These are phyloP conservation scores for Callipepla squamata DNA, from an alignment of 2,113 vertebrate genomes.

Conservation along the genomic window DNA sequence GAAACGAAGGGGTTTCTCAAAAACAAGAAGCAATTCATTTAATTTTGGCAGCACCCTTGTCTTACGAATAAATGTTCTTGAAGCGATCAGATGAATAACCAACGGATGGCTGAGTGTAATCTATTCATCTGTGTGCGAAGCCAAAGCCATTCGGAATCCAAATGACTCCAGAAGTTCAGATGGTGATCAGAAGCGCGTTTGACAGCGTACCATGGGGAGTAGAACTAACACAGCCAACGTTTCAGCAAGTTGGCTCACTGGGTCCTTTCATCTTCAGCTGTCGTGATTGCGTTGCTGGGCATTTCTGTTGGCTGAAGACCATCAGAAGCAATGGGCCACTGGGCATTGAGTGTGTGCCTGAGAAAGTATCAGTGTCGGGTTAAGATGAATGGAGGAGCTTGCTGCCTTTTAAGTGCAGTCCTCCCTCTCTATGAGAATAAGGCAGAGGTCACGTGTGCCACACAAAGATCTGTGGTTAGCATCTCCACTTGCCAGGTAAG, in stretches of 20 bases:
- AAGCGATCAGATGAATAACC: conserved; percentile 41
- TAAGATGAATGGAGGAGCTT: neutral
- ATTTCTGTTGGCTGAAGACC: neutral
- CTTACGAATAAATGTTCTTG: conserved; percentile 21
- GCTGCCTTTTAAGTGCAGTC: neutral
- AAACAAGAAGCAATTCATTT: neutral
- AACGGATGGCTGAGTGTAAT: conserved; percentile 15
- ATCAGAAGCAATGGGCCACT: neutral
- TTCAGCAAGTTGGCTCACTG: neutral
- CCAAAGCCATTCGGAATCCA: conserved; percentile 22
- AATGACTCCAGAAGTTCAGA: neutral
- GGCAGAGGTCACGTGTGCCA: neutral
- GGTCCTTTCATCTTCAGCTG: neutral
- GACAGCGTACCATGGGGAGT: neutral
- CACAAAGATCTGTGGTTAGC: neutral
- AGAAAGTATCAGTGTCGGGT: neutral
- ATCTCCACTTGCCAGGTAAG: neutral
- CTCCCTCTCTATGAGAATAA: neutral
- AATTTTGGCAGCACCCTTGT: neutral
- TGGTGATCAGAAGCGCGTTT: neutral
- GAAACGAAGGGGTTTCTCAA: neutral
- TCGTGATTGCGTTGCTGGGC: neutral
- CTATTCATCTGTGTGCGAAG: conserved; percentile 35
- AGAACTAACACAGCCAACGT: neutral
- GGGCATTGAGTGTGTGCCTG: neutral